phyloP scores from a whole-genome alignment of 2,113 vertebrate species.

The Etia nguti region DNA sequence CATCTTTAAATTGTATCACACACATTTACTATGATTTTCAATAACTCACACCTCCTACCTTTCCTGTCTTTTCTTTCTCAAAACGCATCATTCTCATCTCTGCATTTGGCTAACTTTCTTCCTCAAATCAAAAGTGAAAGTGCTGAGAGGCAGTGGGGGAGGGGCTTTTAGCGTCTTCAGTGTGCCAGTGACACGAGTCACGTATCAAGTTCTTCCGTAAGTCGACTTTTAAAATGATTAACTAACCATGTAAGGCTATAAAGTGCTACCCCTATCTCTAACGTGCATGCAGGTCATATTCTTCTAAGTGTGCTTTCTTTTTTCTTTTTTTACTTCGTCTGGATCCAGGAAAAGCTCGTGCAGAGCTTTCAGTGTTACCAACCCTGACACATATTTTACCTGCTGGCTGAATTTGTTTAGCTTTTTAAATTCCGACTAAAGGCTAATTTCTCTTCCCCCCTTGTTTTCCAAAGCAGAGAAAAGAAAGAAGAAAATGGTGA shows the following conservation, averaged over 20 bases:
- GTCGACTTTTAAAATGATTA: background rate
- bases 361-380: background rate
- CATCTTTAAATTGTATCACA: background rate
- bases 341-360: background rate
- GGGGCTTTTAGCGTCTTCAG: background rate
- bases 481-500: background rate
- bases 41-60: background rate
- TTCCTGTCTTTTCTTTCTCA: background rate
- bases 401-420: background rate
- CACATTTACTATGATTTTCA: background rate
- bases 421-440: background rate
- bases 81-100: background rate
- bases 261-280: background rate
- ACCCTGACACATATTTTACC: background rate
- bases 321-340: background rate
- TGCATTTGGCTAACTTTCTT: background rate
- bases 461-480: background rate
- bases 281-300: background rate
- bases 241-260: background rate
- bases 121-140: background rate
- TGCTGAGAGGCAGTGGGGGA: background rate
- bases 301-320: background rate
- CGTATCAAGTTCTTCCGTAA: background rate
- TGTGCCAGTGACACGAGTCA: background rate
- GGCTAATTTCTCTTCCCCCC: fast-evolving